phyloP scores from a whole-genome alignment of 2,888 invertebrate genomes.

The Drosophila acutilabella region DNA sequence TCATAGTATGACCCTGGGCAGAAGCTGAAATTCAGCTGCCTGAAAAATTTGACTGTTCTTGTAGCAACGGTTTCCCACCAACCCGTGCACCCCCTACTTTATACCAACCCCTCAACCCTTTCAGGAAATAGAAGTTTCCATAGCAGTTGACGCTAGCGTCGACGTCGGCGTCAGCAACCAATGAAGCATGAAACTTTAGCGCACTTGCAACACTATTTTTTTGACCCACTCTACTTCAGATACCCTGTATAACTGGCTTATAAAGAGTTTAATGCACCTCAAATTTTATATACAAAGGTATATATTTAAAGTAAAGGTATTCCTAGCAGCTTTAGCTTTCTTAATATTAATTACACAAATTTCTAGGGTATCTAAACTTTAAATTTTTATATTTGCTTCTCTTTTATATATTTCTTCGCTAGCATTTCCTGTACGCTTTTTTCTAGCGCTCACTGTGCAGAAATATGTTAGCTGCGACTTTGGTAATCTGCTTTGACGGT shows the following conservation, averaged over 20 bases:
- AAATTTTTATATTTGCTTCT: slow-evolving; percentile 5
- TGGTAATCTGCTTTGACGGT: slow-evolving; percentile 67
- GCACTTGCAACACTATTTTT: slow-evolving; percentile 72
- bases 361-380: slow-evolving; percentile 11
- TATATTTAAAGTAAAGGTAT: neutral
- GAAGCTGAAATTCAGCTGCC: slow-evolving; percentile 65
- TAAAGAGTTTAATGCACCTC: too few species aligned
- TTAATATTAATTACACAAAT: neutral
- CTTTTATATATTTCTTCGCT: slow-evolving; percentile 48
- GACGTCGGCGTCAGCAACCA: slow-evolving; percentile 51
- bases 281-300: neutral
- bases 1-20: slow-evolving; percentile 59
- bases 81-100: neutral
- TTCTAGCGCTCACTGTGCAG: slow-evolving; percentile 38
- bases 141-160: slow-evolving; percentile 33
- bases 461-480: slow-evolving; percentile 77
- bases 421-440: slow-evolving; percentile 54
- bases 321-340: too few species aligned
- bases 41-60: slow-evolving; percentile 80
- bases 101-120: neutral
- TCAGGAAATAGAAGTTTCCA: slow-evolving; percentile 1
- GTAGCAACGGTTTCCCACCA: slow-evolving; percentile 32
- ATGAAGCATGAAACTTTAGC: slow-evolving; percentile 78
- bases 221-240: slow-evolving; percentile 9
- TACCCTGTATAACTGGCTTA: too few species aligned